Percentiles rank a stretch among this genome's conserved stretches.
These are phyloP conservation scores for Patella pellucida DNA, from an alignment of 2,888 invertebrate species.

Conservation along the genomic window DNA sequence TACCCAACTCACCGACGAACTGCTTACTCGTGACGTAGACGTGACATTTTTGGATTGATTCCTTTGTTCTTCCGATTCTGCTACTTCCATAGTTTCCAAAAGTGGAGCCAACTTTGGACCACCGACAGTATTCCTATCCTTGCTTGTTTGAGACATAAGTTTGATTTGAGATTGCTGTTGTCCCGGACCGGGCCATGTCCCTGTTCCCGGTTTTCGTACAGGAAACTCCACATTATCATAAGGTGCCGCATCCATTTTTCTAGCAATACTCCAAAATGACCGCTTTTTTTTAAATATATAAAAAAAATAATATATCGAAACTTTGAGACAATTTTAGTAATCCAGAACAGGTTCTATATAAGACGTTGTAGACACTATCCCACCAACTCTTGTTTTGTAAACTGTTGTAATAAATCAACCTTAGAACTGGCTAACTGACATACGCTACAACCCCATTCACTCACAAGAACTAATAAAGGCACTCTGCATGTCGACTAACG, in stretches of 20 bases:
- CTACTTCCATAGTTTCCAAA: conserved; percentile 47
- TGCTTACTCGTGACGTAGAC: background rate
- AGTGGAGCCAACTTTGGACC: conserved; percentile 51
- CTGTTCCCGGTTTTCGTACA: conserved; percentile 45
- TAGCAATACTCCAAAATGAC: no score
- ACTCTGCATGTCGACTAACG: no score
- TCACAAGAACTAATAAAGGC: no score
- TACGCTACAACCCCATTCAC: no score
- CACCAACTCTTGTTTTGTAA: no score
- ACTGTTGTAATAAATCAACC: no score
- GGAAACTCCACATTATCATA: conserved; percentile 67
- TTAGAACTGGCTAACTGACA: no score
- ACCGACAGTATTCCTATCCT: conserved; percentile 28
- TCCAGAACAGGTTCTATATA: no score
- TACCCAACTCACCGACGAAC: background rate
- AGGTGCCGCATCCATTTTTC: conserved; percentile 54
- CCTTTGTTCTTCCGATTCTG: conserved; percentile 49
- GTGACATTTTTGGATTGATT: conserved; percentile 34
- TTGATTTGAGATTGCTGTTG: conserved; percentile 20
- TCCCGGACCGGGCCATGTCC: conserved; percentile 44
- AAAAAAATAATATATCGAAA: no score
- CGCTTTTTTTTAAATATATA: no score
- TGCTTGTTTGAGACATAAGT: conserved; percentile 24
- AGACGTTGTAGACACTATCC: no score
- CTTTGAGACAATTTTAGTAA: no score